phyloP scores from a whole-genome alignment of 2,888 invertebrate species.

The Dasypolia templi region DNA sequence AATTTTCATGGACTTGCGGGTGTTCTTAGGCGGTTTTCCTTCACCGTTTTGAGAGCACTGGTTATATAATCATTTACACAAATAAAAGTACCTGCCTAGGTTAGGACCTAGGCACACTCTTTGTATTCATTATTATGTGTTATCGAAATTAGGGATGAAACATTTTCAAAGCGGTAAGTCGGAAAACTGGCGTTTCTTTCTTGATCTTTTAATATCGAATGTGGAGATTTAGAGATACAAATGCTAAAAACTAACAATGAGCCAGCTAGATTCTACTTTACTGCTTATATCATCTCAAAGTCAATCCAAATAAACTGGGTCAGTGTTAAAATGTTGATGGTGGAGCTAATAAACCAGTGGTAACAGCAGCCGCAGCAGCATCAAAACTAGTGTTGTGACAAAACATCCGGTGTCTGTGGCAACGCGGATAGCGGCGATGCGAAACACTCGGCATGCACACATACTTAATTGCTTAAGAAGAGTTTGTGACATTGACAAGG shows the following conservation, averaged over 20 bases:
- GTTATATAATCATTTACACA: too few species aligned
- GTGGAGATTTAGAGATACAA: background rate
- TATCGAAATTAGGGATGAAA: too few species aligned
- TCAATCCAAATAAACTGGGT: background rate
- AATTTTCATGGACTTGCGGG: too few species aligned
- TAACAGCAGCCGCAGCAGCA: slow-evolving; percentile 1
- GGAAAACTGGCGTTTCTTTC: background rate
- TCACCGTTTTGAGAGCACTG: too few species aligned
- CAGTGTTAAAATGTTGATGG: slow-evolving; percentile 5
- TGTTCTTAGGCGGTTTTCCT: too few species aligned
- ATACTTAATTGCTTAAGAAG: background rate
- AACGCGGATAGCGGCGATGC: slow-evolving; percentile 21
- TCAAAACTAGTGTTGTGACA: slow-evolving; percentile 42
- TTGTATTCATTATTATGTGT: too few species aligned
- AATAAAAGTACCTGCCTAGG: too few species aligned
- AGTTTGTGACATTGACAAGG: background rate
- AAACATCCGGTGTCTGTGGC: slow-evolving; percentile 41
- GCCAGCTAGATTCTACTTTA: too few species aligned
- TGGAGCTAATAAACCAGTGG: background rate
- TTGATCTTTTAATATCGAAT: background rate
- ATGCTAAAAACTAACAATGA: background rate
- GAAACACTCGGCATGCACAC: slow-evolving; percentile 12
- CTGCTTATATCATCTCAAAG: background rate
- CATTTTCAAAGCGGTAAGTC: background rate
- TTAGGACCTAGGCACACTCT: too few species aligned